phyloP scores from a whole-genome alignment of 1,140 invertebrate genomes.

The Cheumatopsyche charites region DNA sequence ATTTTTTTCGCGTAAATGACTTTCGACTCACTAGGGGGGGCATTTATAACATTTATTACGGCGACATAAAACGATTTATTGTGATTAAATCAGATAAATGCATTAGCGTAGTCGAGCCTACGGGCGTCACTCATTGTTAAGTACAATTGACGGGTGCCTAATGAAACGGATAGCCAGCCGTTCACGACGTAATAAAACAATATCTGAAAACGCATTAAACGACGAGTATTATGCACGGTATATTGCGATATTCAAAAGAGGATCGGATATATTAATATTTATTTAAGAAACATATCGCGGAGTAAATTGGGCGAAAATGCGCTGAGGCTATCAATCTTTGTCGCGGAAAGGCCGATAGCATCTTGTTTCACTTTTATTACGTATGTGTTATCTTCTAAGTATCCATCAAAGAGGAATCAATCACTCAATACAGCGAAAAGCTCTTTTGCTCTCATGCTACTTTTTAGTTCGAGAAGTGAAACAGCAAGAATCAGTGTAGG shows the following conservation, averaged over 20 bases:
- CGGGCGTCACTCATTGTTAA: slow-evolving; percentile 1
- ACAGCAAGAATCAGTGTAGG: too few relatives aligned
- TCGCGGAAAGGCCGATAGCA: slow-evolving; percentile 32
- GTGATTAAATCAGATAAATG: slow-evolving; percentile 3
- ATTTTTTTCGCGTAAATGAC: too few relatives aligned
- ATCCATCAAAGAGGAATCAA: slow-evolving; percentile 40
- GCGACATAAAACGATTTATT: slow-evolving; percentile 10
- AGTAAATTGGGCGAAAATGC: slow-evolving; percentile 16
- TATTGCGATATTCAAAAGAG: not conserved
- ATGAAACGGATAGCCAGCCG: not conserved
- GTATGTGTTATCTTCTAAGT: slow-evolving; percentile 36
- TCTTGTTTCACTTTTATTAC: slow-evolving; percentile 42
- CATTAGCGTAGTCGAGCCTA: not conserved
- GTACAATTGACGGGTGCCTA: not conserved
- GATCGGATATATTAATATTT: slow-evolving; percentile 6
- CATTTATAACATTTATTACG: not conserved
- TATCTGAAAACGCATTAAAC: not conserved
- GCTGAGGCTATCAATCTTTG: slow-evolving; percentile 33
- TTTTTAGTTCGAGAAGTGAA: too few relatives aligned
- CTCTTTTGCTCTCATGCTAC: not conserved
- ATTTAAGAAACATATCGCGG: not conserved
- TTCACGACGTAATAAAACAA: not conserved
- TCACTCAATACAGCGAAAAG: slow-evolving; percentile 32
- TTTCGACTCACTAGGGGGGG: too few relatives aligned
- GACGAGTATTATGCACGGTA: not conserved